Conservation (phyloP, 2,113 vertebrate species). For the Seriola aureovittata region DNA sequence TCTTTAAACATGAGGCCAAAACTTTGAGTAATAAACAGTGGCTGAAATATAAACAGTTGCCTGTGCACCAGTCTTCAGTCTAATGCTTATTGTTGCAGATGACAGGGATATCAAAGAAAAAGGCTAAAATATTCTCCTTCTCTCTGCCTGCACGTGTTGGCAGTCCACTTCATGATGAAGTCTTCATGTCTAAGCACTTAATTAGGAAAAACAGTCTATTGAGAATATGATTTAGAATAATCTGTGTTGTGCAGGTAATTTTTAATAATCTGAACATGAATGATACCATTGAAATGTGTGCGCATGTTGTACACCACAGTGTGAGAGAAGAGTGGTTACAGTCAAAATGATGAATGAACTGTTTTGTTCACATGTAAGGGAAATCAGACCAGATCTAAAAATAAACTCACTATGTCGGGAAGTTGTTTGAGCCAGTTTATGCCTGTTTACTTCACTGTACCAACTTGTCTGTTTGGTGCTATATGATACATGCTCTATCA, state of each 20-base stretch:
- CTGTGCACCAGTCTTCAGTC: conserved; percentile 10
- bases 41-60: conserved; percentile 37
- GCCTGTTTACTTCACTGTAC: conserved; percentile 10
- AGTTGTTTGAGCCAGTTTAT: conserved; percentile 16
- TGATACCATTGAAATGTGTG: neutral
- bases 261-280: no score
- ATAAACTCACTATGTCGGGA: neutral
- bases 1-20: conserved; percentile 27
- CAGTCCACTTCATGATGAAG: neutral
- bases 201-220: neutral
- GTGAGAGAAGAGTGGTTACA: neutral
- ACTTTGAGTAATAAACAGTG: conserved; percentile 33
- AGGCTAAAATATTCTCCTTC: neutral
- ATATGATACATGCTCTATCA: neutral
- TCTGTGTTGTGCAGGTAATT: neutral
- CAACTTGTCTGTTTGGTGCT: conserved; percentile 32
- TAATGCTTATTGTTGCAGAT: conserved; percentile 9
- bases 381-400: conserved; percentile 2
- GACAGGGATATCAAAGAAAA: neutral
- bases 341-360: conserved; percentile 1
- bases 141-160: neutral
- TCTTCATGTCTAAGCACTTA: neutral
- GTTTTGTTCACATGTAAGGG: neutral
- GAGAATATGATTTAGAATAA: neutral
- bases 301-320: neutral